Evolutionary conservation across 2,888 invertebrate species (phyloP).

Genomic region (Drosophila nigritarsus): DNA sequence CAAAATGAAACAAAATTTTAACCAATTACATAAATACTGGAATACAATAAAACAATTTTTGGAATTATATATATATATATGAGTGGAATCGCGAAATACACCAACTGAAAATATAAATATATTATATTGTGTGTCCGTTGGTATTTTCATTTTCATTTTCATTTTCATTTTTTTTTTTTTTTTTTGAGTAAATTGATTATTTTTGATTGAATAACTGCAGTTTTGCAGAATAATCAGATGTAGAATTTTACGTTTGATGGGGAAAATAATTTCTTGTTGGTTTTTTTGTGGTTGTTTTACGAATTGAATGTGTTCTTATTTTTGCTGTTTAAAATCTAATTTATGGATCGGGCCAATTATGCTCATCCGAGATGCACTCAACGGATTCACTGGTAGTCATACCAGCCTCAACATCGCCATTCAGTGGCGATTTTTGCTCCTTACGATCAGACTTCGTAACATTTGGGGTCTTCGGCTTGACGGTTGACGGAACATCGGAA

Average conservation of each 20-base stretch:
- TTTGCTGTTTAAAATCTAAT: conserved; percentile 15
- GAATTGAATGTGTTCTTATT: conserved; percentile 31
- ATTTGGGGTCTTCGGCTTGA: conserved; percentile 3
- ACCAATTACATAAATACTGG: conserved; percentile 27
- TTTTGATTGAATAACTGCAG: neutral
- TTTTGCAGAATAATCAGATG: neutral
- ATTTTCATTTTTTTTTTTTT: neutral
- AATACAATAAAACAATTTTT: conserved; percentile 18
- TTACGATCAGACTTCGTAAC: conserved; percentile 27
- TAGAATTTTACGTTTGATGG: neutral
- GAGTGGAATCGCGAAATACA: neutral
- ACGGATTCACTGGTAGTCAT: conserved; percentile 28
- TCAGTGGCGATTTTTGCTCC: conserved; percentile 18
- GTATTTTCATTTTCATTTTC: neutral
- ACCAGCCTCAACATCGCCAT: conserved; percentile 25
- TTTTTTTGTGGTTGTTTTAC: conserved; percentile 3
- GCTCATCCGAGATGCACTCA: conserved; percentile 53
- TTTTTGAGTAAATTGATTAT: neutral
- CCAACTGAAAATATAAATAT: neutral
- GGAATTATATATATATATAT: conserved; percentile 16
- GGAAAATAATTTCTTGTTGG: neutral
- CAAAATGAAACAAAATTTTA: conserved; percentile 17
- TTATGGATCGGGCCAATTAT: conserved; percentile 32
- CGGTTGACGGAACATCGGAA: neutral
- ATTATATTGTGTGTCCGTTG: neutral